Conservation (phyloP, 2,113 vertebrate species). For the Notarius lentiginosus region DNA sequence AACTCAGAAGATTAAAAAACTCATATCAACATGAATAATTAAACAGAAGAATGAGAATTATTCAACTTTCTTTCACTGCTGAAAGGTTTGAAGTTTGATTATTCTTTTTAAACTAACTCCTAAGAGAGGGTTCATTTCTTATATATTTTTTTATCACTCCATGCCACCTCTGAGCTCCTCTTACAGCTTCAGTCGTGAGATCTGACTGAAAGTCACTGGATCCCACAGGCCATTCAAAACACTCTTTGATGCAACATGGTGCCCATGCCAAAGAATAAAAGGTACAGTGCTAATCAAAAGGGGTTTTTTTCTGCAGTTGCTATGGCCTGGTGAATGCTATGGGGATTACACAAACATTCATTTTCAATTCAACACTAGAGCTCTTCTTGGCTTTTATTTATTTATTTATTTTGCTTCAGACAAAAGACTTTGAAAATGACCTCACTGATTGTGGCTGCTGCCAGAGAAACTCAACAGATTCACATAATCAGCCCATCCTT, state of each 20-base stretch:
- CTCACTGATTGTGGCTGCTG: conserved; percentile 51
- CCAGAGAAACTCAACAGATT: conserved; percentile 50
- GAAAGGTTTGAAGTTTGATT: conserved; percentile 63
- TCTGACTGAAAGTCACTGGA: conserved; percentile 50
- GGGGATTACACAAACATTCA: conserved; percentile 63
- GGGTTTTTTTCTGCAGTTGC: conserved; percentile 52
- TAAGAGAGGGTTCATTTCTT: conserved; percentile 49
- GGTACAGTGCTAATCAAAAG: conserved; percentile 66
- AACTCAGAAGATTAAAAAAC: conserved; percentile 66
- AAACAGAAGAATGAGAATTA: conserved; percentile 65
- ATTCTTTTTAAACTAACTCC: conserved; percentile 57
- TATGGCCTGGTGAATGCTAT: conserved; percentile 55
- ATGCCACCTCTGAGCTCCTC: conserved; percentile 56
- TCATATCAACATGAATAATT: conserved; percentile 73
- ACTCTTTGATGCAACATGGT: conserved; percentile 67
- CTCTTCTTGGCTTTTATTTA: conserved; percentile 55
- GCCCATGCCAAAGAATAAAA: conserved; percentile 49
- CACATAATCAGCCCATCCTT: conserved; percentile 55
- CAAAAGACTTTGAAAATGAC: conserved; percentile 60
- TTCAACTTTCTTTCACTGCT: conserved; percentile 61
- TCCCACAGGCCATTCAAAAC: conserved; percentile 53
- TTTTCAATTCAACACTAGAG: conserved; percentile 59
- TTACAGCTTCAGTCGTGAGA: conserved; percentile 49
- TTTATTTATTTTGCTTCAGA: conserved; percentile 43
- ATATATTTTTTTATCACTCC: conserved; percentile 53